These are phyloP conservation scores for Gyps fulvus DNA, from an alignment of 2,113 vertebrate genomes.

Conservation along the genomic window DNA sequence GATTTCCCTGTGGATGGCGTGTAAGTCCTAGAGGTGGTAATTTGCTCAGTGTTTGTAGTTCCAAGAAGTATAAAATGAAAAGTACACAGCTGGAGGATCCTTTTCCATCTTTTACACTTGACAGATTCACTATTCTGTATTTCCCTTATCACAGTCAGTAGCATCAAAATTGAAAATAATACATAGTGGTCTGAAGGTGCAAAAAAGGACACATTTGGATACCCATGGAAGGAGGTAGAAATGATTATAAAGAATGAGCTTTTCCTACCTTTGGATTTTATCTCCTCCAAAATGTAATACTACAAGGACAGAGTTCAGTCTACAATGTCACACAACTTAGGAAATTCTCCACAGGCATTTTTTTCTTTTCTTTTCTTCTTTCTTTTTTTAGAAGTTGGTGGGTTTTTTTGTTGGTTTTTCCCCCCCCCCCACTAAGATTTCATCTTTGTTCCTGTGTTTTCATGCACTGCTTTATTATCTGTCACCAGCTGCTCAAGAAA, in stretches of 20 bases:
- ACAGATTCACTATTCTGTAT: not conserved
- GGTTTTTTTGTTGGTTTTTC: too few species aligned
- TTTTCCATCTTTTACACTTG: not conserved
- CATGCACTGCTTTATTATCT: not conserved
- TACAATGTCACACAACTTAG: not conserved
- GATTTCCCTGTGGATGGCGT: not conserved
- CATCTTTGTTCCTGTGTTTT: not conserved
- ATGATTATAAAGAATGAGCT: not conserved
- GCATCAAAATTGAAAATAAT: conserved; percentile 15
- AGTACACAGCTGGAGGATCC: not conserved
- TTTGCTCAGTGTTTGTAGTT: not conserved
- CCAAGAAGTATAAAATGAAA: not conserved
- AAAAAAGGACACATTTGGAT: not conserved
- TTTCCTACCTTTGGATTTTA: not conserved
- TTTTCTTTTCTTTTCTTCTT: not conserved
- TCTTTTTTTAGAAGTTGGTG: too few species aligned
- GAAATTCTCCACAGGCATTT: not conserved
- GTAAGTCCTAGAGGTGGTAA: not conserved
- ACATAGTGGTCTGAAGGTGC: not conserved
- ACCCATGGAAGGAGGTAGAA: not conserved
- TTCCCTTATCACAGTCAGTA: not conserved
- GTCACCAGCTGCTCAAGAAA: not conserved
- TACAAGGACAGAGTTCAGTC: not conserved
- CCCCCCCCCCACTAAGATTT: not conserved
- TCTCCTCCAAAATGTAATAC: not conserved